Evolutionary conservation across 2,113 vertebrate genomes (phyloP).

Genomic region (Anas platyrhynchos): DNA sequence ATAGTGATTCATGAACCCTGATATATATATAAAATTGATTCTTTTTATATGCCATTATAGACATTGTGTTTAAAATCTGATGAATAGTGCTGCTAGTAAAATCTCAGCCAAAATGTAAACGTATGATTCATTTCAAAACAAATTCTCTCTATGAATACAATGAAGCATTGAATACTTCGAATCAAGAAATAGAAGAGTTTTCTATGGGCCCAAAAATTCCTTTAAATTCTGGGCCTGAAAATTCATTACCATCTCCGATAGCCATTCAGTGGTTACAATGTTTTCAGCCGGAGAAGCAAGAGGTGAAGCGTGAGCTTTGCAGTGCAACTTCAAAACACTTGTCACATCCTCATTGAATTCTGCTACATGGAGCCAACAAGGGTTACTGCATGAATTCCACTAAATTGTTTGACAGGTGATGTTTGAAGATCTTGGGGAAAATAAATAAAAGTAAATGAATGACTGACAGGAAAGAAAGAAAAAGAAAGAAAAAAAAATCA

Average conservation of each 20-base stretch:
- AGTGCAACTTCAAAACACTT: not conserved
- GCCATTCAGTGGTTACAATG: not conserved
- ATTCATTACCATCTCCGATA: not conserved
- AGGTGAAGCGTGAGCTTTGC: not conserved
- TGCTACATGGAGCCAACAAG: rapidly evolving
- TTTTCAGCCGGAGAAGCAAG: conserved; percentile 2
- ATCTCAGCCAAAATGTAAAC: not conserved
- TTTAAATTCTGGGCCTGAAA: not conserved
- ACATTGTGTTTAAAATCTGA: not conserved
- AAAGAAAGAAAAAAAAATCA: too few relatives aligned
- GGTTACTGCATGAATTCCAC: not conserved
- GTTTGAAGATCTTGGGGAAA: not conserved
- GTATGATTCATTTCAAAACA: not conserved
- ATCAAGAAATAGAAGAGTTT: not conserved
- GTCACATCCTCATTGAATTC: conserved; percentile 15
- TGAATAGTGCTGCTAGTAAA: not conserved
- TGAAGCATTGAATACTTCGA: not conserved
- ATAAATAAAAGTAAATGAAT: not conserved
- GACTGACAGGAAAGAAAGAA: too few relatives aligned
- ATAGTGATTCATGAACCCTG: not conserved
- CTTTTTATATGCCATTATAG: not conserved
- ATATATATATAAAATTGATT: not conserved
- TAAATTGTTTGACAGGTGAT: conserved; percentile 7
- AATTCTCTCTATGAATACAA: not conserved
- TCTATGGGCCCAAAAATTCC: not conserved